These are phyloP conservation scores for Malacoctenus gilli DNA, from an alignment of 2,797 vertebrate genomes.

Conservation along the genomic window DNA sequence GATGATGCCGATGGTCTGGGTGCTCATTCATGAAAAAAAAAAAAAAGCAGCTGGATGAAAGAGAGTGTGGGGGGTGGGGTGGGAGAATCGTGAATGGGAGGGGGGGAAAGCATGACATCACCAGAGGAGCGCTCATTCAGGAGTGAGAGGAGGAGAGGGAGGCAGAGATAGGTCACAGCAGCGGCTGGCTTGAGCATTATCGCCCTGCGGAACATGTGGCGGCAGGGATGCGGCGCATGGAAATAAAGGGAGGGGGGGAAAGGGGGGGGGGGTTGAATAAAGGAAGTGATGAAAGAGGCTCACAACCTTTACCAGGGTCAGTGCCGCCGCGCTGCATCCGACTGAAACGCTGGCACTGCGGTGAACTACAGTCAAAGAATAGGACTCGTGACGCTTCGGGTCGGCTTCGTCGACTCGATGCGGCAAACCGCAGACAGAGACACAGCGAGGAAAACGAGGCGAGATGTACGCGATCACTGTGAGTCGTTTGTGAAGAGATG, in stretches of 20 bases:
- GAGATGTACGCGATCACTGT: too few relatives aligned
- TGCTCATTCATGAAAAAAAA: conserved; percentile 71
- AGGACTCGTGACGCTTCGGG: too few relatives aligned
- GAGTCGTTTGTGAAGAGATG: too few relatives aligned
- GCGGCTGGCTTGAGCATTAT: neutral
- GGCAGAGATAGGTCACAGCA: neutral
- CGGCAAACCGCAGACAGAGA: too few relatives aligned
- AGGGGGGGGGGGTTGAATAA: neutral
- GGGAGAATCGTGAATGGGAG: conserved; percentile 18
- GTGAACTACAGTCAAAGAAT: too few relatives aligned
- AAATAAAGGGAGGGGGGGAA: neutral
- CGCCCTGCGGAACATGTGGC: neutral
- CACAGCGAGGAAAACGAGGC: too few relatives aligned
- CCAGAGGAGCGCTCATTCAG: conserved; percentile 49
- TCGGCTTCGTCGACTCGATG: too few relatives aligned
- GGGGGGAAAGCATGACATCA: conserved; percentile 43
- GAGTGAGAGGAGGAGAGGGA: conserved; percentile 12
- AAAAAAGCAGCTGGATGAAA: conserved; percentile 63
- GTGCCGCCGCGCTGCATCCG: too few relatives aligned
- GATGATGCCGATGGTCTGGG: conserved; percentile 54
- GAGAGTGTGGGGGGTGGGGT: conserved; percentile 15
- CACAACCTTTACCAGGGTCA: too few relatives aligned
- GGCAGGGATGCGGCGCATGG: neutral
- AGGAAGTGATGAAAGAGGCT: neutral
- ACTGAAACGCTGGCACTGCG: too few relatives aligned